Percentiles rank a stretch among this genome's conserved stretches.
Conservation (phyloP, 2,113 vertebrate species). For the mouse (Mus musculus) region DNA sequence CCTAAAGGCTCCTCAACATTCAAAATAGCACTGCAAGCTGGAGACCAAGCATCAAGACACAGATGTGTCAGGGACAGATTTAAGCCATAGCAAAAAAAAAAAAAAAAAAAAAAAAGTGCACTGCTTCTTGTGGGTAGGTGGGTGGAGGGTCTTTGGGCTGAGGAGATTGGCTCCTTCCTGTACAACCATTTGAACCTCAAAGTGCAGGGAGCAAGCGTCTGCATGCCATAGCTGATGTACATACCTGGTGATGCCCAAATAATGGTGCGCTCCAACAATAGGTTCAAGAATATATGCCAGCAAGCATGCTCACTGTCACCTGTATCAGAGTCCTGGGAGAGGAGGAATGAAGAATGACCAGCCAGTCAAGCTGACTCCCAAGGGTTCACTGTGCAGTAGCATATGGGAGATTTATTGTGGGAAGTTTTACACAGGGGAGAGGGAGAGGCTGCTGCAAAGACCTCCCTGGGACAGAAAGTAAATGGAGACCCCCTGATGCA, state of each 20-base stretch:
- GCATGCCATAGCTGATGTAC: conserved; percentile 23
- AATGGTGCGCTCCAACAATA: conserved; percentile 51
- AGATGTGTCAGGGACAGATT: background rate
- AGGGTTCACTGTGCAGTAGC: background rate
- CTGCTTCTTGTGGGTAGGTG: background rate
- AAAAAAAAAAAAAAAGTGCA: background rate
- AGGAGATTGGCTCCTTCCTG: too few species aligned
- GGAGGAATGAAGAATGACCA: rapidly evolving
- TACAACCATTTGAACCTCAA: conserved; percentile 55
- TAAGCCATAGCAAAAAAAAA: too few species aligned
- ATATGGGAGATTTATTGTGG: too few species aligned
- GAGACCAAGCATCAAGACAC: background rate
- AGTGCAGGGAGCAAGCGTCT: rapidly evolving
- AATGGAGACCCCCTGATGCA: background rate
- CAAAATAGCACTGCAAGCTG: background rate
- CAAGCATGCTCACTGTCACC: conserved; percentile 64
- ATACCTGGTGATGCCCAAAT: conserved; percentile 75
- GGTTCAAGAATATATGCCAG: conserved; percentile 56
- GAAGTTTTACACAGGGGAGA: background rate
- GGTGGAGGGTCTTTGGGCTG: too few species aligned
- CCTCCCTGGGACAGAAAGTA: background rate
- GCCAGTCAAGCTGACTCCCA: background rate
- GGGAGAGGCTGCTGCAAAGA: background rate
- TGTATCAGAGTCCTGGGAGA: background rate
- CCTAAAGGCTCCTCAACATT: background rate